A percentile compares a stretch with the other conserved stretches of the same genome.
These are phyloP conservation scores for Coremacera marginata DNA, from an alignment of 2,888 invertebrate genomes.

Conservation along the genomic window DNA sequence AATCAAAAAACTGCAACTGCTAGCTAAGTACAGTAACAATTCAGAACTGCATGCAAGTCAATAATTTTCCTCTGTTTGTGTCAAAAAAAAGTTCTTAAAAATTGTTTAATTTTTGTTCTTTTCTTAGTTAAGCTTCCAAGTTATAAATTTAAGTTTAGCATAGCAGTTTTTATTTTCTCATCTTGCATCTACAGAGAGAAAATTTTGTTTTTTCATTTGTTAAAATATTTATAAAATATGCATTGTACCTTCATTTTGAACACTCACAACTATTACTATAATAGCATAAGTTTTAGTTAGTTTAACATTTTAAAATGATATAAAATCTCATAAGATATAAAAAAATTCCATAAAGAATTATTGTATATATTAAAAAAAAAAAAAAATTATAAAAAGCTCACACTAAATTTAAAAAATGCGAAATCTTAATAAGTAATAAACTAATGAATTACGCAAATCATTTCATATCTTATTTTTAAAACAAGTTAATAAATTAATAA, in stretches of 20 bases:
- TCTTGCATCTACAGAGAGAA: background rate
- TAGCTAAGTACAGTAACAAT: no score
- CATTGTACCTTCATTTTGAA: conserved; percentile 34
- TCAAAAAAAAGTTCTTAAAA: background rate
- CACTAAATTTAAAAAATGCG: conserved; percentile 17
- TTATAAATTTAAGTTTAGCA: background rate
- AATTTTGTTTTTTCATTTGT: background rate
- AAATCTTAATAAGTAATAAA: conserved; percentile 8
- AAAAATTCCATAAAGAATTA: background rate
- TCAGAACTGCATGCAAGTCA: no score
- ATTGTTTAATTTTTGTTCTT: background rate
- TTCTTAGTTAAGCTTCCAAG: background rate
- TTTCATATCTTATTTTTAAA: conserved; percentile 32
- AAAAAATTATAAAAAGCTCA: background rate
- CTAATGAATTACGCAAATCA: conserved; percentile 31
- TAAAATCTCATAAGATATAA: background rate
- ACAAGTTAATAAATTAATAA: conserved; percentile 3
- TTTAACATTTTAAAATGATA: background rate
- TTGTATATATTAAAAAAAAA: background rate
- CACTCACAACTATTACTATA: background rate
- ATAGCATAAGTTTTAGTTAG: conserved; percentile 9
- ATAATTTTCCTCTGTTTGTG: no score
- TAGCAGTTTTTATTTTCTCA: background rate
- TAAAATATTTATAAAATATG: conserved; percentile 10
- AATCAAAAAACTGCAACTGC: no score